These are phyloP conservation scores for Drosophila quinaria DNA, from an alignment of 2,888 invertebrate species.

Conservation along the genomic window DNA sequence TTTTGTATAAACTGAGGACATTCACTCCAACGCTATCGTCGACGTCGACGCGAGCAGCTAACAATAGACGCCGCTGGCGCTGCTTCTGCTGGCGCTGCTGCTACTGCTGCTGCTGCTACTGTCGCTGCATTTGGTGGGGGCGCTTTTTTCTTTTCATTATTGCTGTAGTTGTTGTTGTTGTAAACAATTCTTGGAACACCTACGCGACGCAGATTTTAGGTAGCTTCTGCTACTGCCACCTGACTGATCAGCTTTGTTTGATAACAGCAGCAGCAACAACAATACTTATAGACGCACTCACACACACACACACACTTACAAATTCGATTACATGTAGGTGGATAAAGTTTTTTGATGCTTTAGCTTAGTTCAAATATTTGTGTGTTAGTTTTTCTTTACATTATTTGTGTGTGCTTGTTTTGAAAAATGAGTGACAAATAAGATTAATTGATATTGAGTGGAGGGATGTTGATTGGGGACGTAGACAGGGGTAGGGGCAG, in stretches of 20 bases:
- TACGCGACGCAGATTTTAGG: constrained; percentile 72
- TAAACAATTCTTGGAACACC: constrained; percentile 81
- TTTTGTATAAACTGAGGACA: constrained; percentile 85
- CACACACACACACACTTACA: not conserved
- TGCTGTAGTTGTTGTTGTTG: constrained; percentile 26
- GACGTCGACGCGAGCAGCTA: constrained; percentile 59
- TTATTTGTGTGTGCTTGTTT: constrained; percentile 51
- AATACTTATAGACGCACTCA: not conserved
- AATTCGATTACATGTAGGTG: constrained; percentile 4
- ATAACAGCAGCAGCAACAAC: constrained; percentile 61
- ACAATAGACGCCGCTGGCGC: constrained; percentile 76
- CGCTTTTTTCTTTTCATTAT: constrained; percentile 43
- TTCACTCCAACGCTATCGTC: constrained; percentile 81
- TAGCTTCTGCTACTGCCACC: constrained; percentile 77
- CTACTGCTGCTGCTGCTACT: constrained; percentile 34
- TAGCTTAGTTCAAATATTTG: constrained; percentile 28
- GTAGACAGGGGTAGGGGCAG: not conserved
- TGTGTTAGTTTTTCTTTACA: constrained; percentile 33
- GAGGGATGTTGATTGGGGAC: constrained; percentile 2
- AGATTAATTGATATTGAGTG: constrained; percentile 77
- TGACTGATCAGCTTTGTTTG: constrained; percentile 81
- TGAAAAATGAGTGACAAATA: constrained; percentile 78
- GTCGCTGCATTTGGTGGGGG: constrained; percentile 55
- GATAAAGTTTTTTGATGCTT: constrained; percentile 23
- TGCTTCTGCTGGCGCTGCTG: constrained; percentile 39